Evolutionary conservation across 2,113 vertebrate species (phyloP).

Genomic region (Gobiocypris rarus): DNA sequence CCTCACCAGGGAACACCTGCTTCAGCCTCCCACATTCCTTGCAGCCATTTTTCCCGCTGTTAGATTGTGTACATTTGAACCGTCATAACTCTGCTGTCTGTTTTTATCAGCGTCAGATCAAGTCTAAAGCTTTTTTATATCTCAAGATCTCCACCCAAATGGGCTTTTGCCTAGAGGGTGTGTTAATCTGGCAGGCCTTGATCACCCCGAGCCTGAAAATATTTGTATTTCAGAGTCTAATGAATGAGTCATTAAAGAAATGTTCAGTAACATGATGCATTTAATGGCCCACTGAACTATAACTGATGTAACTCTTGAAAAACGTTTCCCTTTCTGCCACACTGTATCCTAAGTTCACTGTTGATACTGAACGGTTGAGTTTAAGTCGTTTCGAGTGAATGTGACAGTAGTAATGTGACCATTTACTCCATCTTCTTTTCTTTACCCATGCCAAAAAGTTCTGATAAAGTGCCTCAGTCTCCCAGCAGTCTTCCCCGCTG

Average conservation of each 20-base stretch:
- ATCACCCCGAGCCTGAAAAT: background rate
- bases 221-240: slow-evolving; percentile 5
- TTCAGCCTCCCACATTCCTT: slow-evolving; percentile 40
- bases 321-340: background rate
- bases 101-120: slow-evolving; percentile 36
- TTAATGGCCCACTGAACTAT: background rate
- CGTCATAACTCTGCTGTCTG: slow-evolving; percentile 4
- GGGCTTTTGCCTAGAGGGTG: background rate
- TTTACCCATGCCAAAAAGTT: background rate
- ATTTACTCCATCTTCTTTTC: background rate
- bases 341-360: background rate
- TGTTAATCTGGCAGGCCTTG: slow-evolving; percentile 8
- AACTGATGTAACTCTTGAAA: background rate
- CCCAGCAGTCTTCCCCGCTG: background rate
- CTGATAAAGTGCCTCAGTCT: background rate
- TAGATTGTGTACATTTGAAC: slow-evolving; percentile 22
- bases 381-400: background rate
- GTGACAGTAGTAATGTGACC: background rate
- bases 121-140: background rate
- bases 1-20: slow-evolving; percentile 42
- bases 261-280: background rate
- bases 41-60: background rate
- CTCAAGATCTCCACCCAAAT: background rate
- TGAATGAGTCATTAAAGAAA: background rate
- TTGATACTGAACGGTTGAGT: background rate